Evolutionary conservation across 2,888 invertebrate genomes (phyloP), one percentile per base, ranked within the genome.

Genomic region (Cryptus armator): DNA sequence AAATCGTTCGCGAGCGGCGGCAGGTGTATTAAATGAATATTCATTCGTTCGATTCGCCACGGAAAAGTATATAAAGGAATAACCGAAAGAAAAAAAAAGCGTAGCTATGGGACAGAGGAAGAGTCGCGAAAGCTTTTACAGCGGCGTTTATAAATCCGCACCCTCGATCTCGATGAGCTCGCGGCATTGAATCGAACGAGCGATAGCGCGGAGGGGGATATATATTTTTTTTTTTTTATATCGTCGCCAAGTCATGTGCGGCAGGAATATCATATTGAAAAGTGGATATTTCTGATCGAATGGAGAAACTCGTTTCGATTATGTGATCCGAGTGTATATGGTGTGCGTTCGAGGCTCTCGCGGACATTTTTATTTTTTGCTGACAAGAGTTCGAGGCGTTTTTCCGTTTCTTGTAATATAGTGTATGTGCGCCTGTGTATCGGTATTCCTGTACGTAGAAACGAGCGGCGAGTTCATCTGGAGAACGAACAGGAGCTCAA

Each of bases 11-110:
- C 14, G n/a, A 16, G 9, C 19, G 37, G 32, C 46, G 29, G 59
- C 68, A 62, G 77, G 48, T 78, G 78, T 59, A 56, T 70, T 46
- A 70, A 78, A 56, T 78, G 78, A 78, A 78, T 78, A 78, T 78
- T 70, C 70, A 78, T 78, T 78, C 68, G 32, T 70, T 70, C 62
- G 43, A 62, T 70, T 70, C 37, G 32, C 68, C 16, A 16, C 53
- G 53, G 32, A 72, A 77, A 53, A 19, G 43, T 12, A 32, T n/a
- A 66, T n/a, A 48, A 32, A 51, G 32, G 19, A 3, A 29, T 14
- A n/a, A 16, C n/a, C 9, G 14, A 12, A 5, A 62, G 16, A 64
- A 64, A 19, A 32, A 75, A 64, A 29, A 51, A 14, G 9, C 12
- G 48, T 16, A 16, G 32, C 37, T 32, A 19, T 75, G 29, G 56